These are phyloP conservation scores for Chlorodrepanis virens DNA, from an alignment of 2,113 vertebrate species.

Conservation along the genomic window DNA sequence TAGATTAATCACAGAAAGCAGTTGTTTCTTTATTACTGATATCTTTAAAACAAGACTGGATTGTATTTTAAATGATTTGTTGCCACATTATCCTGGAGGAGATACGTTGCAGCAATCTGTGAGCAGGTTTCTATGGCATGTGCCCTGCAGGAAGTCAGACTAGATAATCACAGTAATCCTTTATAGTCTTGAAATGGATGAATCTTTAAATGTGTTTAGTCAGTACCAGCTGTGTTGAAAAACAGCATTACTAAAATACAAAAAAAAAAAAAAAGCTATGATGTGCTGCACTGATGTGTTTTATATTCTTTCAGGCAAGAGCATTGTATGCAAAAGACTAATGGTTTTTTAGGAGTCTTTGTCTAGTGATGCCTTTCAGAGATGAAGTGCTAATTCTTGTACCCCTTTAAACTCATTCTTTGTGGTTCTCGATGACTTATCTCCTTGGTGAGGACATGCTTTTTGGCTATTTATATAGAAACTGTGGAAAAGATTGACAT, in stretches of 20 bases:
- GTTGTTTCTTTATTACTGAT: neutral
- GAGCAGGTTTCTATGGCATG: neutral
- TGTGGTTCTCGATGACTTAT: neutral
- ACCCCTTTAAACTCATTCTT: neutral
- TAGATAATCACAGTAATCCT: conserved; percentile 58
- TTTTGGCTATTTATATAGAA: conserved; percentile 12
- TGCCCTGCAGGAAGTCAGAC: conserved; percentile 43
- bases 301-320: neutral
- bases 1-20: neutral
- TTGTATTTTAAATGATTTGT: neutral
- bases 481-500: neutral
- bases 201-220: conserved; percentile 60
- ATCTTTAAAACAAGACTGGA: neutral
- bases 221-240: conserved; percentile 59
- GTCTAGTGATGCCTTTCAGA: neutral
- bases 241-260: neutral
- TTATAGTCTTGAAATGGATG: conserved; percentile 51
- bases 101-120: neutral
- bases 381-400: neutral
- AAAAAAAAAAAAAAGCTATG: neutral
- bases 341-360: neutral
- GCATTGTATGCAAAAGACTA: neutral
- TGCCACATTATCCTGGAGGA: neutral
- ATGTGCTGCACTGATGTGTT: neutral
- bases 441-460: neutral